Evolutionary conservation across 1,140 invertebrate species (phyloP).

Genomic region (Hestina assimilis): DNA sequence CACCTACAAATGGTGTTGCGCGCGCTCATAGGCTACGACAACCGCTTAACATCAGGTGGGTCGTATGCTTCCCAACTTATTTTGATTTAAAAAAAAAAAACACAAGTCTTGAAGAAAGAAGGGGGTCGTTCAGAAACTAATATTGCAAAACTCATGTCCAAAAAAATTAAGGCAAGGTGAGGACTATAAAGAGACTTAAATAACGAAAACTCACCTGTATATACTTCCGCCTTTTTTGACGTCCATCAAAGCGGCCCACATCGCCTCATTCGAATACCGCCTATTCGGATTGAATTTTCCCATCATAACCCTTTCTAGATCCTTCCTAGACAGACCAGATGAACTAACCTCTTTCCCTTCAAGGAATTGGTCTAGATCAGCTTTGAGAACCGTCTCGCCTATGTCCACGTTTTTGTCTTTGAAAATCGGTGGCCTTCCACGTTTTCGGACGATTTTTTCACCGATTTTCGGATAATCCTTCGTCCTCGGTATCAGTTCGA

Average conservation of each 20-base stretch:
- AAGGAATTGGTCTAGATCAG: conserved; percentile 72
- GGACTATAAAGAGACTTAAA: too few species aligned
- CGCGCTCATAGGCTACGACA: too few species aligned
- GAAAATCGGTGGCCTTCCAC: conserved; percentile 62
- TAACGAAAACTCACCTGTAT: conserved; percentile 74
- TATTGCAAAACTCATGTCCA: too few species aligned
- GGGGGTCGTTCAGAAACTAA: too few species aligned
- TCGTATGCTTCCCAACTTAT: too few species aligned
- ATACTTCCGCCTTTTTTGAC: conserved; percentile 78
- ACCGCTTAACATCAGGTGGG: too few species aligned
- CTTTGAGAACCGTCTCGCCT: conserved; percentile 67
- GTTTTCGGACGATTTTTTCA: conserved; percentile 45
- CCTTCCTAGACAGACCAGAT: conserved; percentile 69
- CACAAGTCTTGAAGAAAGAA: too few species aligned
- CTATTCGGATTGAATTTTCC: conserved; percentile 76
- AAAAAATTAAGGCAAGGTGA: too few species aligned
- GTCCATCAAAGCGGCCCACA: conserved; percentile 77
- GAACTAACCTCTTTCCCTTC: conserved; percentile 74
- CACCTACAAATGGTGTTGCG: too few species aligned
- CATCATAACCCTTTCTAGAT: conserved; percentile 75
- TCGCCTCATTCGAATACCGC: conserved; percentile 68
- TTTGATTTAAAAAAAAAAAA: too few species aligned
- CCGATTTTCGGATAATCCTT: conserved; percentile 48
- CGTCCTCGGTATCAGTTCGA: conserved; percentile 57
- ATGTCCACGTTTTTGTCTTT: conserved; percentile 69